These are phyloP conservation scores for Mormyrus proboscirostris DNA, from an alignment of 2,797 vertebrate species.

Conservation along the genomic window DNA sequence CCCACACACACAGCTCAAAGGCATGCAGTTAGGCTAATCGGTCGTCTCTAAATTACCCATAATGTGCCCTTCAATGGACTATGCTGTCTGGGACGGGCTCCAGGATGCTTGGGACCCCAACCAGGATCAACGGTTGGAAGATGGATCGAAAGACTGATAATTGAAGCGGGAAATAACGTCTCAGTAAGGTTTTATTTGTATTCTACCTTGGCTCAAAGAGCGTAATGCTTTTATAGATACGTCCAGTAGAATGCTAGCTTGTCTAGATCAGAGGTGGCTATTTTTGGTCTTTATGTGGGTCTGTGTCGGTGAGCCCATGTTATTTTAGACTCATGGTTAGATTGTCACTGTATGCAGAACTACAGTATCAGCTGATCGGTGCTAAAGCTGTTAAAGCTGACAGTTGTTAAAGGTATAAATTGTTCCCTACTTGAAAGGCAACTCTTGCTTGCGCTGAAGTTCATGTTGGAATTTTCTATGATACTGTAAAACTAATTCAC, in stretches of 20 bases:
- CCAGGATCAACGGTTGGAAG: neutral
- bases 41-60: neutral
- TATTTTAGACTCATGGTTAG: neutral
- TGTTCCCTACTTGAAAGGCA: neutral
- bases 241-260: neutral
- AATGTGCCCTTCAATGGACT: neutral
- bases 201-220: neutral
- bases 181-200: neutral
- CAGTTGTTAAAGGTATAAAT: neutral
- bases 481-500: neutral
- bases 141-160: neutral
- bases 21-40: neutral
- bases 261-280: neutral
- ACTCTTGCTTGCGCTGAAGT: neutral
- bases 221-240: neutral
- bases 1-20: neutral
- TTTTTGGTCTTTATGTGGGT: neutral
- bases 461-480: neutral
- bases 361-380: neutral
- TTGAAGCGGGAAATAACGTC: neutral
- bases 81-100: neutral
- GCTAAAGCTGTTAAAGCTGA: neutral
- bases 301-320: neutral
- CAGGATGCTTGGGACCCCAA: neutral
- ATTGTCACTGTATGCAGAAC: neutral